Evolutionary conservation across 2,888 invertebrate genomes (phyloP).

Genomic region (Heterodera filipjevi): DNA sequence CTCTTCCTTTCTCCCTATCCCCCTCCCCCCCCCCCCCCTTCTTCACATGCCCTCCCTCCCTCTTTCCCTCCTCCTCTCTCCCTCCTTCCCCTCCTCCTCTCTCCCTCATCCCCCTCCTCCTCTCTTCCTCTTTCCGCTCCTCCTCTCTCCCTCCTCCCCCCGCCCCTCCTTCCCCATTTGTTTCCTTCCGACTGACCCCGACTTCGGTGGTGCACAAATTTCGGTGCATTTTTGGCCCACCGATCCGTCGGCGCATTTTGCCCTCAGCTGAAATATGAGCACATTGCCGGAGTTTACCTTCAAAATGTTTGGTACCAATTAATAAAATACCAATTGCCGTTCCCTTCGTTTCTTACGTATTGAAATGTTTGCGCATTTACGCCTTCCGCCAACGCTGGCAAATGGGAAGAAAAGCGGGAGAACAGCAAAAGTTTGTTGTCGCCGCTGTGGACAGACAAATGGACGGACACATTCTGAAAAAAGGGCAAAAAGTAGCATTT

Average conservation of each 20-base stretch:
- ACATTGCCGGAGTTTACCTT: constrained; percentile 13
- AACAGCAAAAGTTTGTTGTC: constrained; percentile 22
- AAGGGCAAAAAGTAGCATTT: too few relatives aligned
- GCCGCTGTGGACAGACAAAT: not conserved
- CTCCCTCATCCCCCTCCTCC: too few relatives aligned
- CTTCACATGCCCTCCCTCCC: too few relatives aligned
- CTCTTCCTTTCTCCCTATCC: too few relatives aligned
- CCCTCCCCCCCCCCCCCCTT: too few relatives aligned
- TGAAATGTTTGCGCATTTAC: not conserved
- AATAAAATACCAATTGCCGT: too few relatives aligned
- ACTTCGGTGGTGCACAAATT: constrained; percentile 25
- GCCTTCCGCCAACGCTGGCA: not conserved
- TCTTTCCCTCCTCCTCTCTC: too few relatives aligned
- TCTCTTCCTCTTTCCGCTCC: too few relatives aligned
- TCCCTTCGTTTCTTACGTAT: not conserved
- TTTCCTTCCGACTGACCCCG: constrained; percentile 6
- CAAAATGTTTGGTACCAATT: too few relatives aligned
- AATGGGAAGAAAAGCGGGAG: not conserved
- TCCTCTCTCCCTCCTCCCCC: not conserved
- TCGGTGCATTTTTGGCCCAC: constrained; percentile 26
- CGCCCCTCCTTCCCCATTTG: not conserved
- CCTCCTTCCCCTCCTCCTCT: not conserved
- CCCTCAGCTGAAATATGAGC: constrained; percentile 19
- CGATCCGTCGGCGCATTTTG: constrained; percentile 24
- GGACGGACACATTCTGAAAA: constrained; percentile 23